Evolutionary conservation across 2,113 vertebrate genomes (phyloP).

Genomic region (Mungos mungo): DNA sequence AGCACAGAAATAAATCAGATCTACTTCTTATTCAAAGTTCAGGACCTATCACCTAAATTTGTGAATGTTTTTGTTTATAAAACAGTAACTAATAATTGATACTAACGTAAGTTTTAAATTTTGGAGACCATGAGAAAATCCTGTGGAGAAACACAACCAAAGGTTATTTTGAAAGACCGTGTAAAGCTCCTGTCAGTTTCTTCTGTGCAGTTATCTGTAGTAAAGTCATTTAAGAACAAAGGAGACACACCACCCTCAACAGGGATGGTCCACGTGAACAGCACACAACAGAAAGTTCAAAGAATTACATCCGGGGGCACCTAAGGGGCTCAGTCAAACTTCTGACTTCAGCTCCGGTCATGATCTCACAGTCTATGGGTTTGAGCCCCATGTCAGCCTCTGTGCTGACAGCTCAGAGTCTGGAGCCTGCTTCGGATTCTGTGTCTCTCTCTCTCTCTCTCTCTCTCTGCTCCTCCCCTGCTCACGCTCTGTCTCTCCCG

Average conservation of each 20-base stretch:
- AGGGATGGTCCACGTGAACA: neutral
- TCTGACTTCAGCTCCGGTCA: no score
- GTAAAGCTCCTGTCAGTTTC: neutral
- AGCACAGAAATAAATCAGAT: neutral
- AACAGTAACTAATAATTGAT: conserved; percentile 52
- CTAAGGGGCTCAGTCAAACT: no score
- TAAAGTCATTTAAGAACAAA: neutral
- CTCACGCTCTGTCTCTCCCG: no score
- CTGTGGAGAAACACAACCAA: conserved; percentile 50
- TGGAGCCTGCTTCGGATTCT: no score
- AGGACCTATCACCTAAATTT: conserved; percentile 71
- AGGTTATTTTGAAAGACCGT: neutral
- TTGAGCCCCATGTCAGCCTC: no score
- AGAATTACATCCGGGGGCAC: neutral
- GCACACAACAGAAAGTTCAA: neutral
- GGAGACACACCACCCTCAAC: neutral
- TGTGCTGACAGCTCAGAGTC: no score
- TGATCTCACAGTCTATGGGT: no score
- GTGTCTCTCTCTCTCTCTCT: no score
- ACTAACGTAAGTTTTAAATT: neutral
- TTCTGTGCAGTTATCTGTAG: neutral
- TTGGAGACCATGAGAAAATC: conserved; percentile 31
- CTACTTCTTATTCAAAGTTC: conserved; percentile 63
- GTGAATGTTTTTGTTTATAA: conserved; percentile 76
- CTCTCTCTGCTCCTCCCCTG: no score